Evolutionary conservation across 2,113 vertebrate genomes (phyloP).

Genomic region (Scatophagus argus): DNA sequence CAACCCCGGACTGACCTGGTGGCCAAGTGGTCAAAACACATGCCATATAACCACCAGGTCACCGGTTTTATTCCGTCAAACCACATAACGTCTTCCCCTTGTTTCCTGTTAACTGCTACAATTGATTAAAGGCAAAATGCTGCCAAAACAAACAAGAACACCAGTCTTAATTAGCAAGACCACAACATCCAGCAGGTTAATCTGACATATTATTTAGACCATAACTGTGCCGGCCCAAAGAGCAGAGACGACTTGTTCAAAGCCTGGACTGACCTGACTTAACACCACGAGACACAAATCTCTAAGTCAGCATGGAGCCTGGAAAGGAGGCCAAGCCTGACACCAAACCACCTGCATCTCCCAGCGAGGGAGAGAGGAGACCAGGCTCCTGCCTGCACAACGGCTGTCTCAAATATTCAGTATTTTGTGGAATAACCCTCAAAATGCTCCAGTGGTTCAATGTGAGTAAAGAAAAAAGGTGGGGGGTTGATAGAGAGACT

Average conservation of each 20-base stretch:
- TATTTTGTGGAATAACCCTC: neutral
- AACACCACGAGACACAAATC: constrained; percentile 43
- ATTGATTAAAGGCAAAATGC: neutral
- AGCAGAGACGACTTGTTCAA: constrained; percentile 1
- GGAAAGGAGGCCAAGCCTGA: constrained; percentile 33
- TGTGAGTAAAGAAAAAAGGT: neutral
- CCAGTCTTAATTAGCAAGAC: neutral
- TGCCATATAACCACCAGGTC: neutral
- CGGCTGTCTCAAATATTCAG: neutral
- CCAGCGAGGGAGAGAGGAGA: neutral
- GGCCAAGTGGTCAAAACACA: neutral
- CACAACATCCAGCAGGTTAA: constrained; percentile 14
- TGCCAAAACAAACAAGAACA: neutral
- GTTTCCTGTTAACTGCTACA: neutral
- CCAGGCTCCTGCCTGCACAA: neutral
- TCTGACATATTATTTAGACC: neutral
- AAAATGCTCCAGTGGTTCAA: neutral
- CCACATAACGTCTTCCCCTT: neutral
- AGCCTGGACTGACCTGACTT: constrained; percentile 29
- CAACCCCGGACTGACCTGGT: too few species aligned
- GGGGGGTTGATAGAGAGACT: neutral
- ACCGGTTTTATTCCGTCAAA: accelerated
- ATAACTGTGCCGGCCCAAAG: neutral
- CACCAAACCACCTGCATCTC: constrained; percentile 45
- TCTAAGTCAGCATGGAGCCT: constrained; percentile 40